phyloP scores from a whole-genome alignment of 2,113 vertebrate species.

The Solea senegalensis region DNA sequence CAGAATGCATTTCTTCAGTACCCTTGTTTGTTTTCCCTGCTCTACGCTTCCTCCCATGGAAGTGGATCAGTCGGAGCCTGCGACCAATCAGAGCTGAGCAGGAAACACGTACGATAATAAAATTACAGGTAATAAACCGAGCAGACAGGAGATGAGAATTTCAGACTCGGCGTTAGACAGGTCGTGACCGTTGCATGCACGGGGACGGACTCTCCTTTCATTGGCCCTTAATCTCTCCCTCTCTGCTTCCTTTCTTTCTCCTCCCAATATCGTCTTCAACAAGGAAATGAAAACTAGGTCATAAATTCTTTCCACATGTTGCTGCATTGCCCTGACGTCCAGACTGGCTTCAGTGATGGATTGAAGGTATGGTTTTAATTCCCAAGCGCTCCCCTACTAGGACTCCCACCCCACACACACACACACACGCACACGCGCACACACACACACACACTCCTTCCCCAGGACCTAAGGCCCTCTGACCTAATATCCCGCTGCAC shows the following conservation, averaged over 20 bases:
- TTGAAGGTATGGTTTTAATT: constrained; percentile 80
- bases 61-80: neutral
- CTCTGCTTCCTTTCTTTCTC: constrained; percentile 36
- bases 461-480: constrained; percentile 40
- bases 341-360: constrained; percentile 74
- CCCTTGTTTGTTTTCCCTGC: neutral
- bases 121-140: constrained; percentile 37
- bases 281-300: constrained; percentile 85
- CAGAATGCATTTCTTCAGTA: neutral
- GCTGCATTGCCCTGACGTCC: constrained; percentile 65
- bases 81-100: constrained; percentile 39
- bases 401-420: constrained; percentile 24
- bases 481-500: constrained; percentile 58
- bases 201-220: constrained; percentile 5
- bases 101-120: constrained; percentile 49
- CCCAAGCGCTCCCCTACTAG: constrained; percentile 35
- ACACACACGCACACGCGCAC: constrained; percentile 11
- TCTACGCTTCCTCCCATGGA: neutral
- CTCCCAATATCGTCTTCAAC: constrained; percentile 73
- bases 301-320: constrained; percentile 87
- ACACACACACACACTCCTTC: neutral
- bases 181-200: too few relatives aligned
- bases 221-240: constrained; percentile 29
- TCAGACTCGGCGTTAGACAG: neutral
- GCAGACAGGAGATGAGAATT: neutral